These are phyloP conservation scores for Aporophyla lueneburgensis DNA, from an alignment of 2,888 invertebrate species.

Conservation along the genomic window DNA sequence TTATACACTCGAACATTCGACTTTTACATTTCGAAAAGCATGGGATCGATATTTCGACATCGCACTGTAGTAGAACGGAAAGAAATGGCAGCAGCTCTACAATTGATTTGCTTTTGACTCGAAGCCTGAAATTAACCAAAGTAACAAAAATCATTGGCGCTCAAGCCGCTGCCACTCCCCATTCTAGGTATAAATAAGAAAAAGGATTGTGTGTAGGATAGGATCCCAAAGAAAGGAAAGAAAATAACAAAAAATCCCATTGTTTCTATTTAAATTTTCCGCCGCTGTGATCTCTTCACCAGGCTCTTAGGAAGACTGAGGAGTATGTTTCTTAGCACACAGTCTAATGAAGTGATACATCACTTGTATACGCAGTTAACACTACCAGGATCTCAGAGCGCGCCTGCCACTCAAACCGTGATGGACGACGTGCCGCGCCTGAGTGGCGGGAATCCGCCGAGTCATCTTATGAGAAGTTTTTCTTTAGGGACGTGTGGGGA, in stretches of 20 bases:
- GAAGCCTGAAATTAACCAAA: neutral
- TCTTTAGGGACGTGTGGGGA: slow-evolving; percentile 65
- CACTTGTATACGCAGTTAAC: slow-evolving; percentile 67
- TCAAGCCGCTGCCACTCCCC: neutral
- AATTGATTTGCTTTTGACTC: neutral
- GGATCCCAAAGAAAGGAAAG: neutral
- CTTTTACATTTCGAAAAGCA: neutral
- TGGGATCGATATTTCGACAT: neutral
- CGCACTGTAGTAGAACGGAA: neutral
- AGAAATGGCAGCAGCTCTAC: neutral
- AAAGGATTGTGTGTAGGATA: neutral
- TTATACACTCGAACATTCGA: neutral
- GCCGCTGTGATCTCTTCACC: slow-evolving; percentile 38
- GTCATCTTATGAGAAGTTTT: slow-evolving; percentile 79
- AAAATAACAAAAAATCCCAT: slow-evolving; percentile 1
- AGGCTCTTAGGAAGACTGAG: slow-evolving; percentile 58
- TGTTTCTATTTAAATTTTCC: slow-evolving; percentile 31
- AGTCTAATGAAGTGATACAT: slow-evolving; percentile 80
- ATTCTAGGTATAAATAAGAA: neutral
- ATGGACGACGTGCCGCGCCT: slow-evolving; percentile 58
- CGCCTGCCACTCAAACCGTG: slow-evolving; percentile 55
- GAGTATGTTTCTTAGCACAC: slow-evolving; percentile 55
- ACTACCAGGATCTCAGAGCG: slow-evolving; percentile 64
- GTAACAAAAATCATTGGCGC: neutral
- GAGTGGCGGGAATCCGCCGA: slow-evolving; percentile 68